Conservation (phyloP, 2,113 vertebrate genomes). For the Damaliscus lunatus region DNA sequence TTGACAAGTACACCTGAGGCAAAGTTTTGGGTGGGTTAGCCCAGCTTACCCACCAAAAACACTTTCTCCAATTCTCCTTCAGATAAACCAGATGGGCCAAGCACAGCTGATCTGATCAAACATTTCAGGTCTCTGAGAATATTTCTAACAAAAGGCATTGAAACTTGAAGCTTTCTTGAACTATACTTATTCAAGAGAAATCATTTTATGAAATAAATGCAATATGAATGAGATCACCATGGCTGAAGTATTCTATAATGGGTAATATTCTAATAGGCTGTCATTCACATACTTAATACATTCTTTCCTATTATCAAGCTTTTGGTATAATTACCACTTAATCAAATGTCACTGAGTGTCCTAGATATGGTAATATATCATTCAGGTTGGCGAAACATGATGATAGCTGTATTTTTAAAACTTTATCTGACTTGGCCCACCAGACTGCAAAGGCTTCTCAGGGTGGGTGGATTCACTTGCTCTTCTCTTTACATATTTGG, state of each 20-base stretch:
- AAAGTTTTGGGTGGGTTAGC: neutral
- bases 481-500: neutral
- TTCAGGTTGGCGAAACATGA: neutral
- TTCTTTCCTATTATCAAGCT: conserved; percentile 8
- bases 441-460: neutral
- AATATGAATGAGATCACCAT: neutral
- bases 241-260: neutral
- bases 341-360: conserved; percentile 50
- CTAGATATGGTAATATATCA: neutral
- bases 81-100: neutral
- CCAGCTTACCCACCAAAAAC: neutral
- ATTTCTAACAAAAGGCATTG: neutral
- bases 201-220: neutral
- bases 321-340: conserved; percentile 34
- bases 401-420: neutral
- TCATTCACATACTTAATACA: conserved; percentile 8
- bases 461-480: no score
- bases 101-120: neutral
- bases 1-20: neutral
- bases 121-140: neutral
- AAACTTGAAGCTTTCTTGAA: neutral
- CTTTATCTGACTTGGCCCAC: neutral
- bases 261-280: neutral
- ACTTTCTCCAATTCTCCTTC: neutral
- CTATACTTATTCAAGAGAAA: neutral